Percentiles rank a stretch among this genome's conserved stretches.
phyloP scores from a whole-genome alignment of 2,888 invertebrate species.

The Omphaloscelis lunosa region DNA sequence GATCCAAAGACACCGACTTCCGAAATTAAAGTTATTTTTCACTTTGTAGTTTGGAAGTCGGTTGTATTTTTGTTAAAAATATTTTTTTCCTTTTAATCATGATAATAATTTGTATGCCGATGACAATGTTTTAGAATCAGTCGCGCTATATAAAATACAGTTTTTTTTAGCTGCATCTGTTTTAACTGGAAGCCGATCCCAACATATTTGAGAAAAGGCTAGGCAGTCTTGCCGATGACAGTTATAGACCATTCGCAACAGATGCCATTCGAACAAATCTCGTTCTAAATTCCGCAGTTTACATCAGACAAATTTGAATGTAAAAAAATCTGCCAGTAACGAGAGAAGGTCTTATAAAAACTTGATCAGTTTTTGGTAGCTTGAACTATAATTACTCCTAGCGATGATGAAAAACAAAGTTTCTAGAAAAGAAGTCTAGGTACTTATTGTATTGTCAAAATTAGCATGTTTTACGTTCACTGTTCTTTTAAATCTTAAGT shows the following conservation, averaged over 20 bases:
- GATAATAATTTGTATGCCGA: slow-evolving; percentile 1
- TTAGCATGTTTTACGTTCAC: slow-evolving; percentile 14
- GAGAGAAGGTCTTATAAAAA: slow-evolving; percentile 23
- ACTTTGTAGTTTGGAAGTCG: too few species aligned
- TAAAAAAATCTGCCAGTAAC: not conserved
- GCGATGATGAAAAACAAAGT: not conserved
- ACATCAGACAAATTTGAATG: not conserved
- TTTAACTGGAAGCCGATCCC: not conserved
- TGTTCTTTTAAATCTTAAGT: slow-evolving; percentile 8
- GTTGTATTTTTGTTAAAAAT: too few species aligned
- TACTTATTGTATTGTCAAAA: slow-evolving; percentile 18
- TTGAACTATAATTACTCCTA: slow-evolving; percentile 15
- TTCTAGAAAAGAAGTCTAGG: slow-evolving; percentile 2
- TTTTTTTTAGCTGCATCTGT: not conserved
- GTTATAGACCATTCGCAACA: not conserved
- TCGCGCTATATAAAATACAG: too few species aligned
- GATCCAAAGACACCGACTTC: too few species aligned
- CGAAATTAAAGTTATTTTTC: too few species aligned
- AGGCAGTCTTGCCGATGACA: not conserved
- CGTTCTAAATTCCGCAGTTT: slow-evolving; percentile 5
- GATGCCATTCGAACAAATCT: not conserved
- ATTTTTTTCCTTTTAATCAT: slow-evolving; percentile 21
- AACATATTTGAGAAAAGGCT: not conserved
- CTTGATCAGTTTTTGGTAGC: slow-evolving; percentile 8
- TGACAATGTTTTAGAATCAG: not conserved